These are phyloP conservation scores for Euglossa dilemma DNA, from an alignment of 1,140 invertebrate genomes.

Conservation along the genomic window DNA sequence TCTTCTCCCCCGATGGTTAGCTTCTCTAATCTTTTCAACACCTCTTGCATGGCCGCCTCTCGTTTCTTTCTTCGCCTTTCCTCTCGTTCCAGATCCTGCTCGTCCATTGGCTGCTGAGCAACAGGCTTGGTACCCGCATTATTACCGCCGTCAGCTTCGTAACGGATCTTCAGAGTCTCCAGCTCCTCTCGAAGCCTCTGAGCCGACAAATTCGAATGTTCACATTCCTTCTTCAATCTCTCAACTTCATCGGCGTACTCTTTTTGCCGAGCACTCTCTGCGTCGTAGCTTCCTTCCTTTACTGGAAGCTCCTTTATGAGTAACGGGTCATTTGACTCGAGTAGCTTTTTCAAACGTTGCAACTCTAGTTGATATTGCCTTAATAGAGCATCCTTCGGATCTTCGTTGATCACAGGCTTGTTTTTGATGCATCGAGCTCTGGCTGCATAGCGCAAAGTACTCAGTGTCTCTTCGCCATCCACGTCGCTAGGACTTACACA, in stretches of 20 bases:
- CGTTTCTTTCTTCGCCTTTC: conserved; percentile 75
- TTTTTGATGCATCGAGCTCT: conserved; percentile 97
- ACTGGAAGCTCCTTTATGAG: conserved; percentile 21
- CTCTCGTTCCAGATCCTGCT: conserved; percentile 67
- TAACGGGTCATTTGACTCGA: conserved; percentile 80
- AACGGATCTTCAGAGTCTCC: conserved; percentile 68
- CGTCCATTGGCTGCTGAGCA: conserved; percentile 16
- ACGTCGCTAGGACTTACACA: conserved; percentile 94
- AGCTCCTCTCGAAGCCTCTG: conserved; percentile 77
- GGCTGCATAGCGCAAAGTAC: conserved; percentile 94
- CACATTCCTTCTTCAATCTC: conserved; percentile 74
- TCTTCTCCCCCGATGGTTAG: conserved; percentile 80
- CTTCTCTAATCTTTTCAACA: conserved; percentile 75
- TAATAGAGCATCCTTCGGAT: conserved; percentile 93
- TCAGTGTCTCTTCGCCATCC: conserved; percentile 95
- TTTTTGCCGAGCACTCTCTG: neutral
- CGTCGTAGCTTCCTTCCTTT: conserved; percentile 52
- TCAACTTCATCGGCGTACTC: conserved; percentile 71
- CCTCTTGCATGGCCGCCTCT: conserved; percentile 78
- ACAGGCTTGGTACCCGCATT: neutral
- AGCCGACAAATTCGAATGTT: conserved; percentile 75
- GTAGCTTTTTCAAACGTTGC: conserved; percentile 87
- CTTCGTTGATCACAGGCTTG: conserved; percentile 95
- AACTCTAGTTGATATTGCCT: conserved; percentile 95
- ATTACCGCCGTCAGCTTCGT: conserved; percentile 51